A percentile compares a stretch with the other conserved stretches of the same genome.
Evolutionary conservation across 1,140 invertebrate species (phyloP).

Genomic region (Drosophila paulistorum): DNA sequence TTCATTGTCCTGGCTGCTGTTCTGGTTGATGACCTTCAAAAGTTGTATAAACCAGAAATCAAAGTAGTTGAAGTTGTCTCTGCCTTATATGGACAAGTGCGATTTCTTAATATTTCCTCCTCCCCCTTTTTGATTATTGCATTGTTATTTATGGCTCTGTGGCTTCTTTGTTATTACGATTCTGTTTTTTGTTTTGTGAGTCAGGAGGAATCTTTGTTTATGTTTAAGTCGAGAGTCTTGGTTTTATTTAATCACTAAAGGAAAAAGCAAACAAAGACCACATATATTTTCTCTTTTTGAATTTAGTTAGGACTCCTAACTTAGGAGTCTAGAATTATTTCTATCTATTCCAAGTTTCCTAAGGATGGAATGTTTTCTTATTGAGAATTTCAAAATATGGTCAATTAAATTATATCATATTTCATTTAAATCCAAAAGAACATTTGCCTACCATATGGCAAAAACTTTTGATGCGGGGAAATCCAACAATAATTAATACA

Average conservation of each 20-base stretch:
- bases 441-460: no score
- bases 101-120: slow-evolving; percentile 1
- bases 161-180: slow-evolving; percentile 27
- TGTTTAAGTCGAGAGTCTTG: slow-evolving; percentile 26
- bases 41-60: neutral
- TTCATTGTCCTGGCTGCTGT: slow-evolving; percentile 23
- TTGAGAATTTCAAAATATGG: no score
- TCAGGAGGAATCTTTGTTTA: slow-evolving; percentile 46
- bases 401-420: no score
- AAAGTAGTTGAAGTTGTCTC: slow-evolving; percentile 1
- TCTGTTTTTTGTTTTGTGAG: slow-evolving; percentile 37
- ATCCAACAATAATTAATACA: no score
- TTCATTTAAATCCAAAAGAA: no score
- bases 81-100: slow-evolving; percentile 11
- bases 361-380: no score
- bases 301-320: no score
- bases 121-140: neutral
- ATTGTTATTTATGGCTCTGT: neutral
- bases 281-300: neutral
- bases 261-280: slow-evolving; percentile 9
- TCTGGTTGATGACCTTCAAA: slow-evolving; percentile 16
- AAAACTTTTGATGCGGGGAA: no score
- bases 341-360: no score
- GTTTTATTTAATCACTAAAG: slow-evolving; percentile 42
- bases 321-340: no score